Evolutionary conservation across 2,113 vertebrate species (phyloP).

Genomic region (Clupea harengus): DNA sequence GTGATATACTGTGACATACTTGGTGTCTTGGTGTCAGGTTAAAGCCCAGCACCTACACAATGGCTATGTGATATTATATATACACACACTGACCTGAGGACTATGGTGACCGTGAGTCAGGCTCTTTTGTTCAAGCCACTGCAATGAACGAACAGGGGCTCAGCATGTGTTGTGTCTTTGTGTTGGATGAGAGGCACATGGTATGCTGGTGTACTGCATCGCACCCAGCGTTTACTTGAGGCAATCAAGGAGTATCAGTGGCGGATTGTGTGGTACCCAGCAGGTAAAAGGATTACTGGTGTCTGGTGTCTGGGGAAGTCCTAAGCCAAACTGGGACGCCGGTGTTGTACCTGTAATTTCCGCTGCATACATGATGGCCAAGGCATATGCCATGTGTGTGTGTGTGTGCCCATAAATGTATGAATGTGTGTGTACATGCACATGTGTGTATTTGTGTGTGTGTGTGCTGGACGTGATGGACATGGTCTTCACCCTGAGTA

Average conservation of each 20-base stretch:
- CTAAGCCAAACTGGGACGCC: neutral
- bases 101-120: neutral
- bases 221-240: neutral
- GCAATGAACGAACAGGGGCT: neutral
- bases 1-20: neutral
- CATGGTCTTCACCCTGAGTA: neutral
- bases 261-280: constrained; percentile 7
- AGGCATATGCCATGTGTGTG: neutral
- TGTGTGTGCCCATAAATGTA: neutral
- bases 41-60: neutral
- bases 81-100: neutral
- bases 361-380: neutral
- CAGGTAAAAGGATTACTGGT: constrained; percentile 10
- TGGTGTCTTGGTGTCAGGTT: neutral
- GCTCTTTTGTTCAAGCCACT: neutral
- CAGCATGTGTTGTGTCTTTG: constrained; percentile 6
- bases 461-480: neutral
- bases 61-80: constrained; percentile 6
- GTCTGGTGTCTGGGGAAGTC: constrained; percentile 1
- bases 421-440: neutral
- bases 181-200: neutral
- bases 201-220: neutral
- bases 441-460: neutral
- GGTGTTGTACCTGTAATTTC: neutral
- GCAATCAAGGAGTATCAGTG: neutral